Conservation (phyloP, 1,140 invertebrate species). For the Brachionus calyciflorus region DNA sequence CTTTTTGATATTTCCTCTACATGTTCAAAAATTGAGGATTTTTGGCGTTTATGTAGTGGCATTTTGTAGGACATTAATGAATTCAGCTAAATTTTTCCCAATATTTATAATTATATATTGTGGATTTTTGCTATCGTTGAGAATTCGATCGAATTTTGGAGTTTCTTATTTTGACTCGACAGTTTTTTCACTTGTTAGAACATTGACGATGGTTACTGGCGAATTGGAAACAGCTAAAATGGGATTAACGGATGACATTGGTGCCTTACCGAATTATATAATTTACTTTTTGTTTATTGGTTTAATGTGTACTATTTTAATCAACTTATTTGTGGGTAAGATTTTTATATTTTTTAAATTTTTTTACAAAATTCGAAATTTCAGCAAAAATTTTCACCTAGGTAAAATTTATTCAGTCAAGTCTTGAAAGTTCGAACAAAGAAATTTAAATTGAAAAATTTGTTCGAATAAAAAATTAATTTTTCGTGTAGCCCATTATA, state of each 20-base stretch:
- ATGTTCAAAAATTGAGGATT: constrained; percentile 38
- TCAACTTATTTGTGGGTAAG: constrained; percentile 42
- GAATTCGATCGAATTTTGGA: constrained; percentile 37
- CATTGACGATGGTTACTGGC: constrained; percentile 40
- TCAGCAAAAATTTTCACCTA: not conserved
- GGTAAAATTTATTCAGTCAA: too few species aligned
- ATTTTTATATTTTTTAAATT: not conserved
- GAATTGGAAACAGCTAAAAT: constrained; percentile 40
- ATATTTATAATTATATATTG: constrained; percentile 29
- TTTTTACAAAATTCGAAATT: not conserved
- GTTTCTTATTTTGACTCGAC: constrained; percentile 33
- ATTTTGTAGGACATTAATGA: constrained; percentile 36
- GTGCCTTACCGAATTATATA: constrained; percentile 18
- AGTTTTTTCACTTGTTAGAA: constrained; percentile 14
- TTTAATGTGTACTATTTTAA: constrained; percentile 45
- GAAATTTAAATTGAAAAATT: too few species aligned
- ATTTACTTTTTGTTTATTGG: constrained; percentile 45
- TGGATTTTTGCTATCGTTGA: constrained; percentile 38
- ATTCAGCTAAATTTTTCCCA: constrained; percentile 45
- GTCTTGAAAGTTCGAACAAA: too few species aligned
- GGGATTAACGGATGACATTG: constrained; percentile 10
- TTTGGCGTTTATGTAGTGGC: constrained; percentile 46
- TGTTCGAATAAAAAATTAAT: too few species aligned
- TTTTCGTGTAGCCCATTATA: too few species aligned
- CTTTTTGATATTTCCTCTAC: constrained; percentile 35